Evolutionary conservation across 1,140 invertebrate species (phyloP).

Genomic region (Mya arenaria): DNA sequence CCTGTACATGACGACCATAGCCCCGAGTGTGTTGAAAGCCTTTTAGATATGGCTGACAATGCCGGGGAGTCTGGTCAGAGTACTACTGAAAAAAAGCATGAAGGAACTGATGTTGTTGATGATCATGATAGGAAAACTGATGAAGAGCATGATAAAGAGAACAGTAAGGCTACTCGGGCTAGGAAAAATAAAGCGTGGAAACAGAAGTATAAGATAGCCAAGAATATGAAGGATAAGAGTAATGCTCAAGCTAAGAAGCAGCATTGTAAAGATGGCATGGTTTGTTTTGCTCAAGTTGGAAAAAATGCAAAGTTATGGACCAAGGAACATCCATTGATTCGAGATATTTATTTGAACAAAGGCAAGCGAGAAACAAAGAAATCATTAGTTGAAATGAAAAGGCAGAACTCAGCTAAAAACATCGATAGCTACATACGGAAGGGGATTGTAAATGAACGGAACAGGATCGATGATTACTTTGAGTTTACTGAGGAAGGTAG

Average conservation of each 20-base stretch:
- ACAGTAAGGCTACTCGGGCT: background rate
- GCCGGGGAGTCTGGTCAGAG: background rate
- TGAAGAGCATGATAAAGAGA: background rate
- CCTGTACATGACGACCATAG: too few species aligned
- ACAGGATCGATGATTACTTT: conserved; percentile 74
- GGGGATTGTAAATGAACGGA: conserved; percentile 66
- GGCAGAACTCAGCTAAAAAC: conserved; percentile 61
- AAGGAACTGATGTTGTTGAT: background rate
- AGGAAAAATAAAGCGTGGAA: background rate
- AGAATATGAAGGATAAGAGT: too few species aligned
- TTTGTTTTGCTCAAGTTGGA: conserved; percentile 66
- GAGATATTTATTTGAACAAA: conserved; percentile 71
- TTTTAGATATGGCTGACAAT: background rate
- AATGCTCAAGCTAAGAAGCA: background rate
- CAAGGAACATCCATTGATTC: conserved; percentile 66
- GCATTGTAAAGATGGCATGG: conserved; percentile 50
- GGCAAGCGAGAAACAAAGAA: conserved; percentile 73
- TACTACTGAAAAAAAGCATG: background rate
- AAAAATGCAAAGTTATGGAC: conserved; percentile 61
- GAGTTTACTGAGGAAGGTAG: conserved; percentile 69
- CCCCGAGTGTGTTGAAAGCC: too few species aligned
- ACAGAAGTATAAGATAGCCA: background rate
- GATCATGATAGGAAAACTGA: background rate
- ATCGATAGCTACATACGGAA: conserved; percentile 71
- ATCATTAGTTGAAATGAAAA: conserved; percentile 59